phyloP scores from a whole-genome alignment of 2,888 invertebrate species.

The Choristoneura rosaceana region DNA sequence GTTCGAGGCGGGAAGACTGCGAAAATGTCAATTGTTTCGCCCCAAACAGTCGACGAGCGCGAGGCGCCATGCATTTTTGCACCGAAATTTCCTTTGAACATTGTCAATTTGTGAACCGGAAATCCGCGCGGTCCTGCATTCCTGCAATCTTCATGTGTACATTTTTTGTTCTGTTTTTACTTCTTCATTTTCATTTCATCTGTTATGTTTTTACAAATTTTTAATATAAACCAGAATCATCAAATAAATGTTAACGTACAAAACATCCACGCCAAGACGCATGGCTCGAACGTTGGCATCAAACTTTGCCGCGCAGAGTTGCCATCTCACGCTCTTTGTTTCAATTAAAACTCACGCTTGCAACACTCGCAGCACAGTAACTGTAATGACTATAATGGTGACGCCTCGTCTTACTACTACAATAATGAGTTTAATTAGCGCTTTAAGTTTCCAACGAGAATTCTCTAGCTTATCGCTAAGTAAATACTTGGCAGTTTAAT shows the following conservation, averaged over 20 bases:
- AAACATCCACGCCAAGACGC: slow-evolving; percentile 42
- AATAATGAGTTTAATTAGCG: slow-evolving; percentile 54
- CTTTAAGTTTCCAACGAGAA: slow-evolving; percentile 47
- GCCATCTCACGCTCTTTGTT: slow-evolving; percentile 55
- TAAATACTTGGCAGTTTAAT: slow-evolving; percentile 24
- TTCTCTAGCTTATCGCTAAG: slow-evolving; percentile 22
- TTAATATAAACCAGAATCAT: background rate
- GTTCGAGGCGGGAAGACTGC: slow-evolving; percentile 22
- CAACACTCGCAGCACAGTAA: slow-evolving; percentile 36
- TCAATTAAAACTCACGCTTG: slow-evolving; percentile 65
- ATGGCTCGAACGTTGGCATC: slow-evolving; percentile 31
- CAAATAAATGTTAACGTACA: background rate
- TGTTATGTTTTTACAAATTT: background rate
- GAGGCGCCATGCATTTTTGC: slow-evolving; percentile 36
- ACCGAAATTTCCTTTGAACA: slow-evolving; percentile 33
- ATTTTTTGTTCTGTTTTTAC: background rate
- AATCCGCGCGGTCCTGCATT: slow-evolving; percentile 18
- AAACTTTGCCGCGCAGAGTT: slow-evolving; percentile 36
- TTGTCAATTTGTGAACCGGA: slow-evolving; percentile 30
- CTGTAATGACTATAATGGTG: slow-evolving; percentile 35
- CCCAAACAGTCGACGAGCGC: slow-evolving; percentile 25
- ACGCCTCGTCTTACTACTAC: slow-evolving; percentile 52
- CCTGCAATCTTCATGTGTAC: slow-evolving; percentile 19
- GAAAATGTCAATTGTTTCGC: slow-evolving; percentile 37
- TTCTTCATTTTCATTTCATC: background rate